phyloP scores from a whole-genome alignment of 2,888 invertebrate species.

The Bimastos eiseni region DNA sequence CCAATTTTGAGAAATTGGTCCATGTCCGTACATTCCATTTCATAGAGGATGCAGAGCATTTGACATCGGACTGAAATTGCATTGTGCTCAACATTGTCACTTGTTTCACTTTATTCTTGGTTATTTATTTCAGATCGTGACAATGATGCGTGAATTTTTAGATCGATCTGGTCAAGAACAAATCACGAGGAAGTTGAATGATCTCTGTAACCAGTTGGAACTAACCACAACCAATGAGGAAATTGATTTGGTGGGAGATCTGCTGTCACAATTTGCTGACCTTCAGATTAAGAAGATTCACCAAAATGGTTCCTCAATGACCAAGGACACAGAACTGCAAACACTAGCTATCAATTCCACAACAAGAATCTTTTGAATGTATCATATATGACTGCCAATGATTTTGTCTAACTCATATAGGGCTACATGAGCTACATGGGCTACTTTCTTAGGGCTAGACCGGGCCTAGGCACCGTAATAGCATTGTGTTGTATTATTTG shows the following conservation, averaged over 20 bases:
- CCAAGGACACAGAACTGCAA: background rate
- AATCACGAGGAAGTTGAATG: background rate
- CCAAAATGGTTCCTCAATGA: background rate
- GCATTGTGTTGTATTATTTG: too few species aligned
- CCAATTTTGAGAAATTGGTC: too few species aligned
- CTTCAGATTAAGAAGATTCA: slow-evolving; percentile 3
- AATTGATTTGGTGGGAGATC: background rate
- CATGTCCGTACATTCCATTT: too few species aligned
- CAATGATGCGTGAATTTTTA: slow-evolving; percentile 13
- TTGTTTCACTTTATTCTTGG: background rate
- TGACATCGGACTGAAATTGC: too few species aligned
- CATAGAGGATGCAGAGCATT: too few species aligned
- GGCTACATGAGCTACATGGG: too few species aligned
- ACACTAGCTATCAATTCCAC: background rate
- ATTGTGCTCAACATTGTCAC: background rate
- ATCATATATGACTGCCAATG: too few species aligned
- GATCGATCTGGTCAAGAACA: background rate
- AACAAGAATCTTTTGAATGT: background rate
- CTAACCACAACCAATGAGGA: background rate
- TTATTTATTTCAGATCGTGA: slow-evolving; percentile 17
- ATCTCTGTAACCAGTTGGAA: background rate
- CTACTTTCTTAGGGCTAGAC: too few species aligned
- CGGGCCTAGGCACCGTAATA: too few species aligned
- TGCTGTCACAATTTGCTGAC: slow-evolving; percentile 15
- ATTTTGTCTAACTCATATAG: too few species aligned